Conservation (phyloP, 2,888 invertebrate genomes). For the Erebia epiphron region DNA sequence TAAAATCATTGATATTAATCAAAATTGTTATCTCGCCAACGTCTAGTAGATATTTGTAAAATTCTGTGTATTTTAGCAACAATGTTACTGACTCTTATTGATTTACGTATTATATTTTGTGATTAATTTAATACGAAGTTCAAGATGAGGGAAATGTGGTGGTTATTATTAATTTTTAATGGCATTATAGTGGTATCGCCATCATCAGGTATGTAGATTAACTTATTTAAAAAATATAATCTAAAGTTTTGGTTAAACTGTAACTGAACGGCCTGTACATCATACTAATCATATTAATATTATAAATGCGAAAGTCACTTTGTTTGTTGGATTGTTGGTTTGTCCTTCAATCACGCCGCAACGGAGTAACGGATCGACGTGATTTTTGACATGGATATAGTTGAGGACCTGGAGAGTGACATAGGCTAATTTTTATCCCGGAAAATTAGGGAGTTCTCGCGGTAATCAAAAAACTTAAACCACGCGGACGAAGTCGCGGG, state of each 20-base stretch:
- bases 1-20: not conserved
- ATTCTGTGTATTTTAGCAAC: conserved; percentile 4
- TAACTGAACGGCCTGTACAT: too few relatives aligned
- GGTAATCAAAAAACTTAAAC: too few relatives aligned
- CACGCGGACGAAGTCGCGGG: too few relatives aligned
- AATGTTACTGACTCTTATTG: not conserved
- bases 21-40: not conserved
- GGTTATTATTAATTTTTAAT: not conserved
- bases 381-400: too few relatives aligned
- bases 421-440: too few relatives aligned
- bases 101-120: not conserved
- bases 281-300: too few relatives aligned
- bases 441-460: too few relatives aligned
- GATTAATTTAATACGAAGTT: not conserved
- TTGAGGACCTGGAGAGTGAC: too few relatives aligned
- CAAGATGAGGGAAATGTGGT: conserved; percentile 4
- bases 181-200: not conserved
- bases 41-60: not conserved
- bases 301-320: too few relatives aligned
- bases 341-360: too few relatives aligned
- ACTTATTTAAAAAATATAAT: not conserved
- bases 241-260: not conserved
- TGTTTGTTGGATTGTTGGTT: too few relatives aligned
- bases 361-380: too few relatives aligned
- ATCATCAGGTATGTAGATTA: not conserved